These are phyloP conservation scores for Thaumatotibia leucotreta DNA, from an alignment of 1,140 invertebrate species.

Conservation along the genomic window DNA sequence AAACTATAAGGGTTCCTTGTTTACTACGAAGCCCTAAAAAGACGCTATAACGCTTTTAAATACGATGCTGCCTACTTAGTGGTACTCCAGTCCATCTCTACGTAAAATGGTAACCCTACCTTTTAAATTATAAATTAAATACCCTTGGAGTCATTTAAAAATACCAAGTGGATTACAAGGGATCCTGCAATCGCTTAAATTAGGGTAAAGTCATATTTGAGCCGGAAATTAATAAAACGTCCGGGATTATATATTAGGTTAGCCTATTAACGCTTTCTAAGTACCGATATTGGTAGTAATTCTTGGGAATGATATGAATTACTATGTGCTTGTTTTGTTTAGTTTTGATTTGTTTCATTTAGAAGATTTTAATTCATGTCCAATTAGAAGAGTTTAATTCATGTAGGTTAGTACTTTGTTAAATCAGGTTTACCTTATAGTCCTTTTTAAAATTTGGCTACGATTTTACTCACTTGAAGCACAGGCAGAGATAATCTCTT, in stretches of 20 bases:
- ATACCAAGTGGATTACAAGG: slow-evolving; percentile 3
- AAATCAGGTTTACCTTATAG: too few species aligned
- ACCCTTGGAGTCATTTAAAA: neutral
- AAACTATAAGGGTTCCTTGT: too few species aligned
- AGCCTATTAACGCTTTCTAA: neutral
- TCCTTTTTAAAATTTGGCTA: too few species aligned
- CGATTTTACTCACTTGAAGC: too few species aligned
- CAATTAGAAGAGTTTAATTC: too few species aligned
- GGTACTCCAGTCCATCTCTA: neutral
- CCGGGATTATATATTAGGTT: neutral
- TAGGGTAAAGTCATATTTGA: neutral
- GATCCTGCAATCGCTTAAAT: neutral
- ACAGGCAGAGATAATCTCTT: too few species aligned
- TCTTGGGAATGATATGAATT: neutral
- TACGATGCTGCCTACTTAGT: neutral
- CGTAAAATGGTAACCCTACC: neutral
- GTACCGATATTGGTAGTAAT: neutral
- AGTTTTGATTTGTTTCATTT: too few species aligned
- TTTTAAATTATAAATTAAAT: slow-evolving; percentile 4
- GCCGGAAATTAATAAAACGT: neutral
- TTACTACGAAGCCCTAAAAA: too few species aligned
- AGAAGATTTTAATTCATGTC: too few species aligned
- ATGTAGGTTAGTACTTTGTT: too few species aligned
- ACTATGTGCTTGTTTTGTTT: too few species aligned
- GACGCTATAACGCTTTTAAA: neutral